Conservation (phyloP, 1,140 invertebrate genomes). For the Listronotus bonariensis region DNA sequence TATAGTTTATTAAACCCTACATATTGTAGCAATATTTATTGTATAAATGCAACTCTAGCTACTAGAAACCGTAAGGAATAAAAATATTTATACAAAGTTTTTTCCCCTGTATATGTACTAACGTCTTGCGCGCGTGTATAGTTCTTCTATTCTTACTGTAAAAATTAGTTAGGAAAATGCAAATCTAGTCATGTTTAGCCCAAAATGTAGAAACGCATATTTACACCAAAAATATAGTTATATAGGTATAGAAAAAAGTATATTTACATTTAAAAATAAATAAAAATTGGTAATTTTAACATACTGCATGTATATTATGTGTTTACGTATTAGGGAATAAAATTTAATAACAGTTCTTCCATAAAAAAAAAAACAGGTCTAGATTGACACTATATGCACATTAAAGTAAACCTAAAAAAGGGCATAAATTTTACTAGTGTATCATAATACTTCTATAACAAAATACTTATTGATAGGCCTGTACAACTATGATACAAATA, state of each 20-base stretch:
- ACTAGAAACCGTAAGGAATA: too few species aligned
- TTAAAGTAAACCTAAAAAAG: too few species aligned
- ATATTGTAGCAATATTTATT: too few species aligned
- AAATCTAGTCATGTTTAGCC: conserved; percentile 27
- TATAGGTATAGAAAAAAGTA: conserved; percentile 1
- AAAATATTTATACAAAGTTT: not conserved
- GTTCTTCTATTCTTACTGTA: conserved; percentile 1
- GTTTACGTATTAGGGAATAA: not conserved
- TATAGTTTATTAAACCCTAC: too few species aligned
- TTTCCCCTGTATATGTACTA: not conserved
- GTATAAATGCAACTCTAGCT: too few species aligned
- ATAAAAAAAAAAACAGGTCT: too few species aligned
- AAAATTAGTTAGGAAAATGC: conserved; percentile 16
- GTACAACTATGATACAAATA: not conserved
- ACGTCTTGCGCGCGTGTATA: not conserved
- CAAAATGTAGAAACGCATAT: conserved; percentile 17
- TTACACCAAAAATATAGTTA: conserved; percentile 21
- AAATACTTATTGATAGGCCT: too few species aligned
- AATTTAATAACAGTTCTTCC: too few species aligned
- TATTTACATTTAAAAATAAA: conserved; percentile 1
- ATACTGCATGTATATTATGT: not conserved
- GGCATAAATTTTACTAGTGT: too few species aligned
- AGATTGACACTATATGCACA: too few species aligned
- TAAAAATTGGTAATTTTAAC: not conserved
- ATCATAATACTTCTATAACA: too few species aligned